These are phyloP conservation scores for Enteromius treurensis DNA, from an alignment of 2,797 vertebrate species.

Conservation along the genomic window DNA sequence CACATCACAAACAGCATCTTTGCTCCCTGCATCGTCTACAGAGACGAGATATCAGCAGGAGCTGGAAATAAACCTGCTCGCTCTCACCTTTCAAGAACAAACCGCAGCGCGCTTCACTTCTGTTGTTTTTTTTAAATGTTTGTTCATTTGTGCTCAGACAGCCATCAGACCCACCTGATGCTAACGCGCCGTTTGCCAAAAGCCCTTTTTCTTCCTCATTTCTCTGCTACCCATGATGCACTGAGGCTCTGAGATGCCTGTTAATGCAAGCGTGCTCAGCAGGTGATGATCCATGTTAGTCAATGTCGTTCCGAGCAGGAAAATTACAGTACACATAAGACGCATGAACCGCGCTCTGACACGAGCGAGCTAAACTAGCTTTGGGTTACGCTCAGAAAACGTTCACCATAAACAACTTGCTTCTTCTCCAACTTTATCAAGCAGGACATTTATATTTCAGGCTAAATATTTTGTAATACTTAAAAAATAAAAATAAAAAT, in stretches of 20 bases:
- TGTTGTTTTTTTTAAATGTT: constrained; percentile 27
- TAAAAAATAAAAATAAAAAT: too few species aligned
- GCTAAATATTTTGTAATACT: not conserved
- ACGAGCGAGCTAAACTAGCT: not conserved
- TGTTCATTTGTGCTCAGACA: constrained; percentile 45
- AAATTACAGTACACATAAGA: constrained; percentile 38
- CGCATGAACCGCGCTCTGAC: not conserved
- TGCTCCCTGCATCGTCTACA: constrained; percentile 38
- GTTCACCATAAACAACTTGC: constrained; percentile 7
- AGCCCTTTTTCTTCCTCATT: constrained; percentile 22
- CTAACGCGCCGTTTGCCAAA: constrained; percentile 34
- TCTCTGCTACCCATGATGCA: constrained; percentile 50
- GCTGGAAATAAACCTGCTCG: constrained; percentile 57
- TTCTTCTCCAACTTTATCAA: not conserved
- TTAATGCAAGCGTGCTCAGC: constrained; percentile 39
- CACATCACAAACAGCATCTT: constrained; percentile 45
- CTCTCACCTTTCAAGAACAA: constrained; percentile 44
- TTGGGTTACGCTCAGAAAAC: not conserved
- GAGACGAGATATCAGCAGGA: constrained; percentile 39
- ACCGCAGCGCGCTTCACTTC: constrained; percentile 12
- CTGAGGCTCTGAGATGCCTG: constrained; percentile 28
- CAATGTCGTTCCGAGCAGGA: constrained; percentile 33
- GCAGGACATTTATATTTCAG: not conserved
- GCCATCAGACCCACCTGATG: constrained; percentile 48
- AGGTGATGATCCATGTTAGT: constrained; percentile 50